A percentile compares a stretch with the other conserved stretches of the same genome.
phyloP scores from a whole-genome alignment of 2,888 invertebrate species.

The Caenorhabditis panamensis region DNA sequence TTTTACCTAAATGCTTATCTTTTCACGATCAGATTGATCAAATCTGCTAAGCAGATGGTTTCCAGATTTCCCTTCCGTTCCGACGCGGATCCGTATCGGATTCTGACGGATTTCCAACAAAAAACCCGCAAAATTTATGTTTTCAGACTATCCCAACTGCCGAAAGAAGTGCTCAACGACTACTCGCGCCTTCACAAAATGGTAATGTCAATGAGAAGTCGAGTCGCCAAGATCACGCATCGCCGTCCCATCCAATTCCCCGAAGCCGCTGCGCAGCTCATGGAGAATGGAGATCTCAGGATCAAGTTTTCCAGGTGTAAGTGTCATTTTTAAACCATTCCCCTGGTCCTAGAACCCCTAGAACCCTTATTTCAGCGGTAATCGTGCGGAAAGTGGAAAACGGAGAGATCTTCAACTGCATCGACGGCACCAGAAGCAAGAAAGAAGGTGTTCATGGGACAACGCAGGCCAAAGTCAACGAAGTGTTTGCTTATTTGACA shows the following conservation, averaged over 20 bases:
- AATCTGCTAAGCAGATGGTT: slow-evolving; percentile 13
- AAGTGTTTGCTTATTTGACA: slow-evolving; percentile 36
- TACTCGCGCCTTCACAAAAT: slow-evolving; percentile 44
- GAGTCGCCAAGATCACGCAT: slow-evolving; percentile 48
- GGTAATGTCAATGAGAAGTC: slow-evolving; percentile 27
- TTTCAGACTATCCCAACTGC: slow-evolving; percentile 43
- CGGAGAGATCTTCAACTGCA: slow-evolving; percentile 41
- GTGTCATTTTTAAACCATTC: neutral
- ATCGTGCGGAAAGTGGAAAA: slow-evolving; percentile 52
- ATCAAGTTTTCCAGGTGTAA: slow-evolving; percentile 41
- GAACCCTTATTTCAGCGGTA: slow-evolving; percentile 57
- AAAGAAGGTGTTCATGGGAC: slow-evolving; percentile 36
- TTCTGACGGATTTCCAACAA: too few relatives aligned
- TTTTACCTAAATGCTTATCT: slow-evolving; percentile 27
- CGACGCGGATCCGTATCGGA: too few relatives aligned
- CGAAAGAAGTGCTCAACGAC: slow-evolving; percentile 44
- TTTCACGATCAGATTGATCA: slow-evolving; percentile 15
- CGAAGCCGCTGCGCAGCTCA: slow-evolving; percentile 52
- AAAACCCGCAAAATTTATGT: too few relatives aligned
- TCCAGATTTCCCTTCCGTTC: slow-evolving; percentile 19
- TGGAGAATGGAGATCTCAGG: slow-evolving; percentile 67
- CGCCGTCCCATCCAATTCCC: slow-evolving; percentile 60
- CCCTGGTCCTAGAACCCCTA: too few relatives aligned
- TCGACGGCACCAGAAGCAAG: slow-evolving; percentile 21
- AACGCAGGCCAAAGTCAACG: slow-evolving; percentile 41